A percentile compares a stretch with the other conserved stretches of the same genome.
Evolutionary conservation across 2,797 vertebrate species (phyloP).

Genomic region (Xenops minutus): DNA sequence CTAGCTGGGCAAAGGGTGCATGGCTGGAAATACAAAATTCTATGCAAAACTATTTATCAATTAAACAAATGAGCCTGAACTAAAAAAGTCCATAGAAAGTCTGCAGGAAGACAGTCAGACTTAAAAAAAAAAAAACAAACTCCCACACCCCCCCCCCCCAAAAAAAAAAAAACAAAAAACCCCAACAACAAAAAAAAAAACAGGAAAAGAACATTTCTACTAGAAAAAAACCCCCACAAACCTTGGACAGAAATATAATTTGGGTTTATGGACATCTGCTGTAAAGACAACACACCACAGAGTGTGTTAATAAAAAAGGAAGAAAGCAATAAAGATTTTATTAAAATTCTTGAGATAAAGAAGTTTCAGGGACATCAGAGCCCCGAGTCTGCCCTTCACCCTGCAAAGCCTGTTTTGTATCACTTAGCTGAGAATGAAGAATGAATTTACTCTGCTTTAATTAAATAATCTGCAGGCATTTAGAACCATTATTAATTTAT

Average conservation of each 20-base stretch:
- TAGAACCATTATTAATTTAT: background rate
- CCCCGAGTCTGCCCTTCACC: background rate
- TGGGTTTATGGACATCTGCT: background rate
- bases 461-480: background rate
- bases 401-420: background rate
- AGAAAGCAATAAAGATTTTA: background rate
- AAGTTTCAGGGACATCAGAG: background rate
- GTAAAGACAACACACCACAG: background rate
- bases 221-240: background rate
- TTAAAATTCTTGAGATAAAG: background rate
- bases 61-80: background rate
- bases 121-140: background rate
- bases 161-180: background rate
- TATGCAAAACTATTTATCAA: background rate
- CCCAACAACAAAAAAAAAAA: background rate
- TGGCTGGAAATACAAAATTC: background rate
- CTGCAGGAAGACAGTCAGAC: background rate
- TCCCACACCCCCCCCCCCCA: too few relatives aligned
- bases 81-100: background rate
- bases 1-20: background rate
- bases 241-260: background rate
- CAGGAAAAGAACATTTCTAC: background rate
- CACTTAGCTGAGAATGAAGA: background rate
- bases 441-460: background rate
- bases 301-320: background rate